Base-by-base conservation (phyloP, 1,140 invertebrate species). In the Diplogasteroides magnus region DNA sequence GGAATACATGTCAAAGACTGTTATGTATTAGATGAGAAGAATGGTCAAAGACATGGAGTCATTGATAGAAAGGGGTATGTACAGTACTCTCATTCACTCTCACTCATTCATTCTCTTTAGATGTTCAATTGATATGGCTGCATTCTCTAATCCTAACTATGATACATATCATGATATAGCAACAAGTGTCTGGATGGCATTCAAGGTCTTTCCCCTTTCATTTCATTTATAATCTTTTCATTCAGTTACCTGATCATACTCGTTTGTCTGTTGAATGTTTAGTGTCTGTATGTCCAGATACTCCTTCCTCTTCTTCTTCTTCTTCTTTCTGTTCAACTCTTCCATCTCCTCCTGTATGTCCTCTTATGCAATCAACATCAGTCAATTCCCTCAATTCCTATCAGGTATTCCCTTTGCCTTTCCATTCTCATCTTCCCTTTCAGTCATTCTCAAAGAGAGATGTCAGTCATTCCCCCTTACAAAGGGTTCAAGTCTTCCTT, bases 141-240 rank as follows among this genome's bases (percentile, higher is more conserved):
- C 83, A 56, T 65, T 82, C 28, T 77, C 63, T 2, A 81, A 82
- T 71, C 81, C 79, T 0, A 78, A 81, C 31, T 82, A 82, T 65
- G 81, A 82, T 74, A 82, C 81, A 27, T 83, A 80, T 60, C 79
- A 83, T 55, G 80, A 82, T 62, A 61, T 78, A 15, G 81, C 76
- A 0, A 64, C 77, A 15, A 73, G 77, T 27, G 79, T 82, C 58
- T 78, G 77, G 79, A 76, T 78, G 57, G 80, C 80, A 0, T 82
- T 82, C 65, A 83, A 83, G 66, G 75, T 81, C 0, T n/a, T 29
- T 61, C 59, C 13, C 23, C 25, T 14, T 11, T 29, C 23, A 61
- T 61, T 29, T n/a, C 59, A 6, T n/a, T 23, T 61, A 13, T 29
- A 0, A 61, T 15, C 6, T 66, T 62, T 59, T 25, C 15, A 62